A percentile compares a stretch with the other conserved stretches of the same genome.
These are phyloP conservation scores for Anorthoa munda DNA, from an alignment of 2,888 invertebrate genomes.

Conservation along the genomic window DNA sequence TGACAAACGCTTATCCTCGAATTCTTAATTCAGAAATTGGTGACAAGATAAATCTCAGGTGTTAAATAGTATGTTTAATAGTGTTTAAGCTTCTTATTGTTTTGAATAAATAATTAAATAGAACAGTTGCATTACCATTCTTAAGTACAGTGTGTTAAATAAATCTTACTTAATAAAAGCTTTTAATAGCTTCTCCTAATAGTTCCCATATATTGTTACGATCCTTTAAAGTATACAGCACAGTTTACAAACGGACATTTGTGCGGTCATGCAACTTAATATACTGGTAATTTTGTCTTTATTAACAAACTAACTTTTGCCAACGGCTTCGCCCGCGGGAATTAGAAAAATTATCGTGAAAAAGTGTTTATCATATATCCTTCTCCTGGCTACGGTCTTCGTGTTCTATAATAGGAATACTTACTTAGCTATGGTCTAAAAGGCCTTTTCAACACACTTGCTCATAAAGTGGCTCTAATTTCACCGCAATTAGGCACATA, in stretches of 20 bases:
- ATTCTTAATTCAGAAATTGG: too few relatives aligned
- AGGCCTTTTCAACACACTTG: too few relatives aligned
- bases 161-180: conserved; percentile 30
- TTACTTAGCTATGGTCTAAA: too few relatives aligned
- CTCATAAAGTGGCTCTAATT: too few relatives aligned
- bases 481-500: too few relatives aligned
- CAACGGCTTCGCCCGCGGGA: too few relatives aligned
- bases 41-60: neutral
- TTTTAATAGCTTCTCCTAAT: conserved; percentile 40
- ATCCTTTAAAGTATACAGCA: conserved; percentile 32
- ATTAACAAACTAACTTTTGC: neutral
- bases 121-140: conserved; percentile 3
- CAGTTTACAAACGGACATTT: conserved; percentile 13
- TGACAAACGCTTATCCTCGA: too few relatives aligned
- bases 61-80: neutral
- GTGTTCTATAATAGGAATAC: neutral
- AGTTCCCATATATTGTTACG: conserved; percentile 38
- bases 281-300: conserved; percentile 17
- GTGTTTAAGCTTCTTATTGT: neutral
- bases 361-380: neutral
- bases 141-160: conserved; percentile 19
- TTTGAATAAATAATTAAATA: neutral
- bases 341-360: neutral
- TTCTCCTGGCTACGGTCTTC: neutral
- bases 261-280: neutral